Percentiles rank a stretch among this genome's conserved stretches.
phyloP scores from a whole-genome alignment of 2,888 invertebrate genomes.

The Venusia cambrica region DNA sequence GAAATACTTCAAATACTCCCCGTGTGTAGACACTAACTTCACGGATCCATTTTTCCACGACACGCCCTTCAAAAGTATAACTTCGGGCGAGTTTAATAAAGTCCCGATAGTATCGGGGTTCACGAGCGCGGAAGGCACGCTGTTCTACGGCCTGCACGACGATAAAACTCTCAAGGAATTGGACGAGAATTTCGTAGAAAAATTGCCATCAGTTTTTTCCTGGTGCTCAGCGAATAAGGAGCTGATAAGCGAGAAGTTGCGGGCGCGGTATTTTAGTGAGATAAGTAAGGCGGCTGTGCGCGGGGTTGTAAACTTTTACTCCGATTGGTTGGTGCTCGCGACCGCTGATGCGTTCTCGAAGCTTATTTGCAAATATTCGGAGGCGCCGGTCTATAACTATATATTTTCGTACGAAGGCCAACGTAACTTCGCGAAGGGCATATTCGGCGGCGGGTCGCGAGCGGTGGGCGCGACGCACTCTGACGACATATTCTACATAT shows the following conservation, averaged over 20 bases:
- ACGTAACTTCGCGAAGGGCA: constrained; percentile 54
- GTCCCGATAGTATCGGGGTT: constrained; percentile 63
- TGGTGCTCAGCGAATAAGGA: constrained; percentile 49
- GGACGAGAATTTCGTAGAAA: constrained; percentile 51
- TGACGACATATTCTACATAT: constrained; percentile 68
- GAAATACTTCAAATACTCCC: constrained; percentile 63
- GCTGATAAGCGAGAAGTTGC: constrained; percentile 47
- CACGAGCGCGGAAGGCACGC: constrained; percentile 55
- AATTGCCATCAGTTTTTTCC: constrained; percentile 61
- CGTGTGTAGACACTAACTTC: constrained; percentile 56
- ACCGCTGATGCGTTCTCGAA: constrained; percentile 51
- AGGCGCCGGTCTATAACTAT: constrained; percentile 58
- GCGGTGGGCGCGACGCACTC: constrained; percentile 56
- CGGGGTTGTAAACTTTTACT: constrained; percentile 51
- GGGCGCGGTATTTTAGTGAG: constrained; percentile 55
- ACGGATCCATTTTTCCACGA: constrained; percentile 60
- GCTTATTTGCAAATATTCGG: constrained; percentile 46
- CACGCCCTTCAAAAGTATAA: constrained; percentile 57
- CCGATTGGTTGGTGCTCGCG: constrained; percentile 61
- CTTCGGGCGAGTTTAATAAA: constrained; percentile 55
- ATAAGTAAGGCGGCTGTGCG: constrained; percentile 39
- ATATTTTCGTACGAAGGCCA: constrained; percentile 60
- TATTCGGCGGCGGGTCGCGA: constrained; percentile 38
- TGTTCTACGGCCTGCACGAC: constrained; percentile 59
- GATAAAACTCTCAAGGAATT: constrained; percentile 46